These are phyloP conservation scores for Platynereis dumerilii DNA, from an alignment of 2,888 invertebrate species.

Conservation along the genomic window DNA sequence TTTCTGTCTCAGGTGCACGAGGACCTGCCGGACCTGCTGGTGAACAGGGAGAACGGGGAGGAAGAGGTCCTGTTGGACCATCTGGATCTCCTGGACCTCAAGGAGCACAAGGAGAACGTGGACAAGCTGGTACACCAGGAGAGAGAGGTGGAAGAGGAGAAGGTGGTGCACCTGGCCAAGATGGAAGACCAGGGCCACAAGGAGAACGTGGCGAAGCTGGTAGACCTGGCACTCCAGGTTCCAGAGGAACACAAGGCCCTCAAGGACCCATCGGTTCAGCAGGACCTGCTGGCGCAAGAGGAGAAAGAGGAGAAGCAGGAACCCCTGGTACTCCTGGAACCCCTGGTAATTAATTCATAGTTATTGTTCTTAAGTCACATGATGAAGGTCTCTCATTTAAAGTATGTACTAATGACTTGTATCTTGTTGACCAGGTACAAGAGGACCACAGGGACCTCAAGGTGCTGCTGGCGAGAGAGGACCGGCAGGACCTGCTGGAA, in stretches of 20 bases:
- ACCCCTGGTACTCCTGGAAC: constrained; percentile 28
- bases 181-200: constrained; percentile 24
- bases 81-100: constrained; percentile 24
- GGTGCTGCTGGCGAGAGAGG: constrained; percentile 4
- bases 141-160: constrained; percentile 25
- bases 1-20: neutral
- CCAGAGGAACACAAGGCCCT: constrained; percentile 27
- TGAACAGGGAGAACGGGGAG: constrained; percentile 20
- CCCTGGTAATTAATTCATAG: constrained; percentile 20
- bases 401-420: too few relatives aligned
- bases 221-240: constrained; percentile 26
- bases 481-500: constrained; percentile 28
- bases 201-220: constrained; percentile 28
- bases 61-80: constrained; percentile 20
- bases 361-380: too few relatives aligned
- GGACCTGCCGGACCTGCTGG: constrained; percentile 10
- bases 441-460: constrained; percentile 19
- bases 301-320: constrained; percentile 26
- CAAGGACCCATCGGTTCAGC: constrained; percentile 17
- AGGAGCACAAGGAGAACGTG: constrained; percentile 25
- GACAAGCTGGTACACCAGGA: constrained; percentile 25
- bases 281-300: constrained; percentile 29
- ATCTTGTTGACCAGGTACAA: constrained; percentile 12
- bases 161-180: constrained; percentile 13
- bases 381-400: too few relatives aligned